Conservation (phyloP, 2,888 invertebrate species). For the Steinernema carpocapsae region DNA sequence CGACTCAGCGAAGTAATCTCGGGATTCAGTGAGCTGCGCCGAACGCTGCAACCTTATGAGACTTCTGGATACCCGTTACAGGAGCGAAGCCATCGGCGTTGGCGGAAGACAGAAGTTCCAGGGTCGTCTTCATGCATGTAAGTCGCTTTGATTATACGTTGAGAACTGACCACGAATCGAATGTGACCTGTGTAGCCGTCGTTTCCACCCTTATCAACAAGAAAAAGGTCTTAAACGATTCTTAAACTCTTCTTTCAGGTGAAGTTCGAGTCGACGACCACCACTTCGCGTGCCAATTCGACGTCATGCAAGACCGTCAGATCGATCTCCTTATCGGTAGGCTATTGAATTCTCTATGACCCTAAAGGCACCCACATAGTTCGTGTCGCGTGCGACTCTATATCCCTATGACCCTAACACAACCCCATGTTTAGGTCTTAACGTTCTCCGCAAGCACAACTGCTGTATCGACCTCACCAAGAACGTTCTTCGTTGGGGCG, state of each 20-base stretch:
- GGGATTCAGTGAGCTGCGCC: slow-evolving; percentile 88
- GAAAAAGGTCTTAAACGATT: not conserved
- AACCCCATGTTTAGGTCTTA: too few species aligned
- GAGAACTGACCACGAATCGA: slow-evolving; percentile 8
- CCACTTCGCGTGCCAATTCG: slow-evolving; percentile 92
- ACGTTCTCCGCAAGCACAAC: slow-evolving; percentile 80
- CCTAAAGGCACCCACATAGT: too few species aligned
- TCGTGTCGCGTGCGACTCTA: too few species aligned
- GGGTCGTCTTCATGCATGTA: slow-evolving; percentile 90
- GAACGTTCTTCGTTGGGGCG: slow-evolving; percentile 72
- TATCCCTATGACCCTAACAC: too few species aligned
- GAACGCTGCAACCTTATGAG: slow-evolving; percentile 74
- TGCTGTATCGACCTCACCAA: slow-evolving; percentile 89
- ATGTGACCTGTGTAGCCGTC: too few species aligned
- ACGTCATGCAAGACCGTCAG: slow-evolving; percentile 91
- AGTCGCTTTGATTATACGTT: slow-evolving; percentile 37
- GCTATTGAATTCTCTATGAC: too few species aligned
- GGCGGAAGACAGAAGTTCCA: slow-evolving; percentile 95
- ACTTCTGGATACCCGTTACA: slow-evolving; percentile 83
- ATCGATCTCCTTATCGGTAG: slow-evolving; percentile 98
- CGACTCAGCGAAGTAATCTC: too few species aligned
- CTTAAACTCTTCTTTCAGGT: slow-evolving; percentile 49
- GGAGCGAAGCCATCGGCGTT: slow-evolving; percentile 94
- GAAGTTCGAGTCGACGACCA: slow-evolving; percentile 93
- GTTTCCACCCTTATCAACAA: too few species aligned